These are phyloP conservation scores for Encarsia formosa DNA, from an alignment of 2,888 invertebrate species.

Conservation along the genomic window DNA sequence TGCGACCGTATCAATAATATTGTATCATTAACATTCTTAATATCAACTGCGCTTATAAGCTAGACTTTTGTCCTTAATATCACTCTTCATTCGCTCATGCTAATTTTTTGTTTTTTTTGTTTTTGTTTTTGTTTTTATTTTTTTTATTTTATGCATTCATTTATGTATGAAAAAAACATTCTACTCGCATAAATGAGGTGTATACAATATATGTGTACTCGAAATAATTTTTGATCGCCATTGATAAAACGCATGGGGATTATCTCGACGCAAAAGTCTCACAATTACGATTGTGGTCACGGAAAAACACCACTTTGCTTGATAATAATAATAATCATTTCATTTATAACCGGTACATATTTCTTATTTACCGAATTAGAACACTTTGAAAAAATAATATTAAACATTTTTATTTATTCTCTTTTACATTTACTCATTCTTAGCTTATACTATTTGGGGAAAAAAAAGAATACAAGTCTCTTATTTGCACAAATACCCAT, in stretches of 20 bases:
- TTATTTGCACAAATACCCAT: too few relatives aligned
- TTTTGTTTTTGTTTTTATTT: not conserved
- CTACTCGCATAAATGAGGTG: slow-evolving; percentile 18
- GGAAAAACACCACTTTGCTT: slow-evolving; percentile 9
- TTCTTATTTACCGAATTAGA: not conserved
- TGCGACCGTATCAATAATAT: slow-evolving; percentile 37
- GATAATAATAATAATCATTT: slow-evolving; percentile 19
- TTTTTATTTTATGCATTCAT: not conserved
- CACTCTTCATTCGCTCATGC: too few relatives aligned
- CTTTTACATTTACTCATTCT: slow-evolving; percentile 5
- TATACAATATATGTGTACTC: slow-evolving; percentile 16
- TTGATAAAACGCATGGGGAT: slow-evolving; percentile 4
- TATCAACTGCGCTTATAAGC: too few relatives aligned
- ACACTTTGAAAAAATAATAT: slow-evolving; percentile 5
- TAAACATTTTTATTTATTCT: not conserved
- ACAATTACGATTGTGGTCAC: slow-evolving; percentile 5
- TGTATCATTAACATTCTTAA: slow-evolving; percentile 35
- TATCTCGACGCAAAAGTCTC: slow-evolving; percentile 14
- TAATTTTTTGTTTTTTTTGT: not conserved
- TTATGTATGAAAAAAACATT: not conserved
- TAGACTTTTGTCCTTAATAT: too few relatives aligned
- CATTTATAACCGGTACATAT: too few relatives aligned
- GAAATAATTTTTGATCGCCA: slow-evolving; percentile 19
- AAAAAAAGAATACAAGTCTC: too few relatives aligned
- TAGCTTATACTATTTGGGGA: not conserved